phyloP scores from a whole-genome alignment of 2,113 vertebrate genomes.

The Notothenia rossii region DNA sequence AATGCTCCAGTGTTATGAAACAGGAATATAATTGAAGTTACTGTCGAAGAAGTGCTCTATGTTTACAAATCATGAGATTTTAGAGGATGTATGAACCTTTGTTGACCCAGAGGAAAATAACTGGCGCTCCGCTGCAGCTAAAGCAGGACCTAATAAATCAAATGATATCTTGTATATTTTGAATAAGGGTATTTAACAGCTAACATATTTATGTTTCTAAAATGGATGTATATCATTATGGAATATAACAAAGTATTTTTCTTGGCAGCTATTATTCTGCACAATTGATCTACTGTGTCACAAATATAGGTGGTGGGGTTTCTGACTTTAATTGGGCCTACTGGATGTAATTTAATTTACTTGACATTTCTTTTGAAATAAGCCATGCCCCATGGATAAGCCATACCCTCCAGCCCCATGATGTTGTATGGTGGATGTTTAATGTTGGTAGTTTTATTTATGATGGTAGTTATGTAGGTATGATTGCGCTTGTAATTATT shows the following conservation, averaged over 20 bases:
- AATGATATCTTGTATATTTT: conserved; percentile 71
- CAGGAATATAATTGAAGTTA: conserved; percentile 35
- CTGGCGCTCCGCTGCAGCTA: conserved; percentile 49
- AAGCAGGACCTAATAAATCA: conserved; percentile 61
- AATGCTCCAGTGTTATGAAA: conserved; percentile 37
- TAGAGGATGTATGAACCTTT: conserved; percentile 57
- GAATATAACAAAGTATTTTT: conserved; percentile 69
- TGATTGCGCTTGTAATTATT: conserved; percentile 80
- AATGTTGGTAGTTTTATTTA: conserved; percentile 79
- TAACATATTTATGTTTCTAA: conserved; percentile 68
- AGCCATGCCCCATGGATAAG: conserved; percentile 83
- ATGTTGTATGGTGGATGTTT: conserved; percentile 81
- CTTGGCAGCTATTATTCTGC: conserved; percentile 81
- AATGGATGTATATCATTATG: conserved; percentile 72
- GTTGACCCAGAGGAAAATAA: conserved; percentile 32
- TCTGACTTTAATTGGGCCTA: conserved; percentile 75
- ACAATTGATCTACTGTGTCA: conserved; percentile 76
- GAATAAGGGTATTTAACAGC: conserved; percentile 55
- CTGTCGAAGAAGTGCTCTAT: conserved; percentile 53
- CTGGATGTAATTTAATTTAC: conserved; percentile 80
- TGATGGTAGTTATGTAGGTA: conserved; percentile 77
- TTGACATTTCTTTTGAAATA: conserved; percentile 81
- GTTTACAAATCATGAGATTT: conserved; percentile 58
- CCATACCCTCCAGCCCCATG: conserved; percentile 77
- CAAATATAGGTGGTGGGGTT: conserved; percentile 61